Evolutionary conservation across 1,140 invertebrate species (phyloP), one percentile per base, ranked within the genome.

Genomic region (Branchinecta lynchi): DNA sequence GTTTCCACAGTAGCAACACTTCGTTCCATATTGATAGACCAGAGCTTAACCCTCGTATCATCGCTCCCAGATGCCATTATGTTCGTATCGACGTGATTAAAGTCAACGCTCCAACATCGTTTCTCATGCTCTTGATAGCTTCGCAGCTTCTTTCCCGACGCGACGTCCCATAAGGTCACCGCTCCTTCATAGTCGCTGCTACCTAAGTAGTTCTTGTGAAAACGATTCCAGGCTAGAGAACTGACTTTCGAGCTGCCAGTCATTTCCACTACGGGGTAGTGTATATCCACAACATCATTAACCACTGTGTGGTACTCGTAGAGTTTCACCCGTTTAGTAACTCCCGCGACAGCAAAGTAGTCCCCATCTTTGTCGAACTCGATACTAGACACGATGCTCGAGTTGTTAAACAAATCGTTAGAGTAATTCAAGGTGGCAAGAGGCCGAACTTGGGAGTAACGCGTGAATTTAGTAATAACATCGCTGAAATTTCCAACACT

Each of bases 361-460:
- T 97, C 93, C 77, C 91, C 89, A 78, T 97, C 93, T 78, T 94
- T 92, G 76, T 98, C 93, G 80, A 98, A 98, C 79, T 97, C 94
- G 73, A 98, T 96, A 73, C 91, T 93, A 8, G 93, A 96, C 0
- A 96, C 93, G 75, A 97, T 97, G 32, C 90, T 95, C 0, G 92
- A 91, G 76, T 87, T 88, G 75, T 90, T 92, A 74, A 88, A 87
- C 17, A 90, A 85, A 78, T 96, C 93, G 74, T 86, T 89, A 65
- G 91, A 90, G 77, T 96, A 97, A 73, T 91, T 92, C 3, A 97
- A 79, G 1, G 92, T 92, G 1, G 92, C 91, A 9, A 96, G 79
- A 12, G 89, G 85, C 44, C 88, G 80, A 67, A 96, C 80, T 3
- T 85, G 84, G 74, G 85, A 88, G 77, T 90, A 96, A 17, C 87